phyloP scores from a whole-genome alignment of 2,113 vertebrate species.

The Brachypteracias leptosomus region DNA sequence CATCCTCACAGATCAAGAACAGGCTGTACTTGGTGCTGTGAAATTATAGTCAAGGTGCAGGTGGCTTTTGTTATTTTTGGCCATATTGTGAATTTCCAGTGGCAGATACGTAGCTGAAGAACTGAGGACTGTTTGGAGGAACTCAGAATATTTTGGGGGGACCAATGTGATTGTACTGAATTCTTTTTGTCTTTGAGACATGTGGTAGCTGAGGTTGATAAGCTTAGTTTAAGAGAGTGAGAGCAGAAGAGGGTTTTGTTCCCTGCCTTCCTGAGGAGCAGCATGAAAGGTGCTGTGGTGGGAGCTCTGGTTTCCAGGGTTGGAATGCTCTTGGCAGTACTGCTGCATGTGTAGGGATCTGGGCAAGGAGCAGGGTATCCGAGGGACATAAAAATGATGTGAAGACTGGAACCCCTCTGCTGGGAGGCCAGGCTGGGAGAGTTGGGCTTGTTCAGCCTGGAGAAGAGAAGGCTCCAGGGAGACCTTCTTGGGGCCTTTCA shows the following conservation, averaged over 20 bases:
- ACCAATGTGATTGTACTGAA: background rate
- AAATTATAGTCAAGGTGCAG: accelerated
- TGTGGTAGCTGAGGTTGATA: background rate
- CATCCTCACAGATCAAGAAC: background rate
- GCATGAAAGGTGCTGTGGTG: background rate
- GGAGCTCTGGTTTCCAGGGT: background rate
- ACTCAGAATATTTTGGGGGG: background rate
- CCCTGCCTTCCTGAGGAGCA: too few species aligned
- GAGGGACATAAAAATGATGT: background rate
- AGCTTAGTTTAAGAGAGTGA: background rate
- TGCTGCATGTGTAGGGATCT: accelerated
- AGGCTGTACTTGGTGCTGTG: background rate
- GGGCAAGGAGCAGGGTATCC: background rate
- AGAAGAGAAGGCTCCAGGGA: too few species aligned
- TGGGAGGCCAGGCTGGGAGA: too few species aligned
- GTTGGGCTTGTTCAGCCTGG: too few species aligned
- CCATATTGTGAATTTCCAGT: accelerated
- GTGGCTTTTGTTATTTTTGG: background rate
- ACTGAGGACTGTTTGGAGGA: background rate
- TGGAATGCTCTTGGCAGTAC: background rate
- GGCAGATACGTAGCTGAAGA: background rate
- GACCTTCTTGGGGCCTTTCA: too few species aligned
- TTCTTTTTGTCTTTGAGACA: background rate
- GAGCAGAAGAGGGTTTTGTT: background rate
- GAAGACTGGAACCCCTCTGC: background rate